Evolutionary conservation across 2,888 invertebrate species (phyloP), one percentile per base, ranked within the genome.

Genomic region (Marasmarcha lunaedactyla): DNA sequence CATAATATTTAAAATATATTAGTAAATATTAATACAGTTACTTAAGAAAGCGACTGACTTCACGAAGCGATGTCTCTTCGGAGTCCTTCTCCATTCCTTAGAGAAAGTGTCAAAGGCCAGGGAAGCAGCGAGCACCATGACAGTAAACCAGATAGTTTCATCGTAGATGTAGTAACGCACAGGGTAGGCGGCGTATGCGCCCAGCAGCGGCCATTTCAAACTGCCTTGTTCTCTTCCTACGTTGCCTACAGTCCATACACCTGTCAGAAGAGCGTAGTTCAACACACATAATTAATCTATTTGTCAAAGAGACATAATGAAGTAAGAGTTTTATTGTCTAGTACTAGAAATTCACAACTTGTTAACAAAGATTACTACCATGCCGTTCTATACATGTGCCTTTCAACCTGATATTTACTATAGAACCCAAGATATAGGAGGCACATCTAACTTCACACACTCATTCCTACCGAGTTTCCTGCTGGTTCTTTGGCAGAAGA

Each of bases 241-340:
- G 59, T 97, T 97, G 15, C 96, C 96, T 6, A 96, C 93, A 0
- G 90, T 85, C 90, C 95, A 93, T 0, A 95, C 92, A 52, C 96
- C 97, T 95, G 26, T 10, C 11, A n/a, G n/a, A n/a, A n/a, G n/a
- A n/a, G 33, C 30, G 12, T 13, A 25, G 36, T 15, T 26, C n/a
- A n/a, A n/a, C 11, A 36, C 33, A 36, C 9, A 36, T 6, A 20
- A 33, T 14, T n/a, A 35, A 35, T 6, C 14, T 35, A 6, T 14
- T 13, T 14, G 14, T 7, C 10, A 10, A 15, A 35, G 9, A 39
- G 9, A 36, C n/a, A n/a, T n/a, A n/a, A n/a, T n/a, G n/a, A n/a
- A n/a, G n/a, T n/a, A n/a, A n/a, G n/a, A n/a, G n/a, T n/a, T n/a
- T n/a, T n/a, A n/a, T n/a, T n/a, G n/a, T n/a, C n/a, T n/a, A n/a